A percentile compares a stretch with the other conserved stretches of the same genome.
These are phyloP conservation scores for Rhinolophus ferrumequinum DNA, from an alignment of 2,113 vertebrate species.

Conservation along the genomic window DNA sequence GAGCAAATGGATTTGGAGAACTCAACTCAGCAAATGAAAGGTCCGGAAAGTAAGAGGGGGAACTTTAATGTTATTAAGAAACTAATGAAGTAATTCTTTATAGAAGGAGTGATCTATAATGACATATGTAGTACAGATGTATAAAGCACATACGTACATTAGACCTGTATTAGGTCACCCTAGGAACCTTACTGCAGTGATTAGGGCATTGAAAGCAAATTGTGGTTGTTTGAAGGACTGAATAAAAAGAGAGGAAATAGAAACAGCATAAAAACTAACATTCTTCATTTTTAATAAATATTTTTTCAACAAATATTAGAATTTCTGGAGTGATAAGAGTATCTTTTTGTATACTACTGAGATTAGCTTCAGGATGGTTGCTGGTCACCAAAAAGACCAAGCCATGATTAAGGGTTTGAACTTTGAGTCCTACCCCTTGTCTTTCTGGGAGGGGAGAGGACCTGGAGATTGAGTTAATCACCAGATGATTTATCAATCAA, in stretches of 20 bases:
- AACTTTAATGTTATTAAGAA: not conserved
- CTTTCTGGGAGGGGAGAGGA: not conserved
- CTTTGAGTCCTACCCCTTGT: not conserved
- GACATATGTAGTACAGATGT: not conserved
- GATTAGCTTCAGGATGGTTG: not conserved
- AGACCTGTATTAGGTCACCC: not conserved
- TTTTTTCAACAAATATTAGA: not conserved
- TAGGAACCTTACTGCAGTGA: not conserved
- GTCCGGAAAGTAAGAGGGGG: not conserved
- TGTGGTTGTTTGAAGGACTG: not conserved
- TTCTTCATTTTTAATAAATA: not conserved
- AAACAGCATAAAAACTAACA: not conserved
- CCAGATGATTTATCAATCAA: not conserved
- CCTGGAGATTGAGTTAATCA: not conserved
- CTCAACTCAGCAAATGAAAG: not conserved
- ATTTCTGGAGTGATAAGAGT: not conserved
- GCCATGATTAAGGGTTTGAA: not conserved
- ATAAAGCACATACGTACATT: not conserved
- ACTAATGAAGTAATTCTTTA: conserved; percentile 6
- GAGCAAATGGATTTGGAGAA: not conserved
- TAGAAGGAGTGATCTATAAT: not conserved
- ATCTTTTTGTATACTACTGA: not conserved
- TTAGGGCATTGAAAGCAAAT: not conserved
- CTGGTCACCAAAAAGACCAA: not conserved
- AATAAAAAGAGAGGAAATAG: not conserved